Evolutionary conservation across 2,113 vertebrate genomes (phyloP).

Genomic region (Petaurus breviceps): DNA sequence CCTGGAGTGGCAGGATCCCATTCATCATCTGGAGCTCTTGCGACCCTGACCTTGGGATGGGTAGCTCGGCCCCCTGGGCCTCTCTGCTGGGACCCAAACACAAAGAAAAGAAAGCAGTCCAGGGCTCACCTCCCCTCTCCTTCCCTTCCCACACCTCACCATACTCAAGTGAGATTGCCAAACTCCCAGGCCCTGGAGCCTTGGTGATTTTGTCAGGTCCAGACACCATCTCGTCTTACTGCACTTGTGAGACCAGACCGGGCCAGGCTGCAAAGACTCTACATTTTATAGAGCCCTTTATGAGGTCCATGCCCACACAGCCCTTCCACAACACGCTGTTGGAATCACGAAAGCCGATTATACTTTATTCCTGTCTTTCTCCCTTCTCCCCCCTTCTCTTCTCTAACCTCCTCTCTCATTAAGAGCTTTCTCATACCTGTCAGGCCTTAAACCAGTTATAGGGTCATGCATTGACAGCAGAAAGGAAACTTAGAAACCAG

Average conservation of each 20-base stretch:
- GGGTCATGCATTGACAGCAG: neutral
- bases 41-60: neutral
- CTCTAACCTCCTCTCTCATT: neutral
- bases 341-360: conserved; percentile 22
- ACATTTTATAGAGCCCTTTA: conserved; percentile 15
- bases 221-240: conserved; percentile 29
- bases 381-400: conserved; percentile 12
- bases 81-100: neutral
- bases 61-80: neutral
- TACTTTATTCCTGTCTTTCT: neutral
- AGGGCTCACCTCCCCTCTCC: neutral
- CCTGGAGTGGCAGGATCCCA: neutral
- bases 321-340: conserved; percentile 43
- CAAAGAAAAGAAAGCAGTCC: neutral
- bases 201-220: neutral
- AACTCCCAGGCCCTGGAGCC: neutral
- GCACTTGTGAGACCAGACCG: conserved; percentile 20
- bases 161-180: neutral
- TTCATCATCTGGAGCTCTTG: neutral
- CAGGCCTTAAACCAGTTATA: neutral
- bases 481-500: neutral
- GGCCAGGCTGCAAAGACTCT: neutral
- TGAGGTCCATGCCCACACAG: neutral
- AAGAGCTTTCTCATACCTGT: neutral
- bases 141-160: neutral